A percentile compares a stretch with the other conserved stretches of the same genome.
phyloP scores from a whole-genome alignment of 2,113 vertebrate genomes.

The Ciconia stormi region DNA sequence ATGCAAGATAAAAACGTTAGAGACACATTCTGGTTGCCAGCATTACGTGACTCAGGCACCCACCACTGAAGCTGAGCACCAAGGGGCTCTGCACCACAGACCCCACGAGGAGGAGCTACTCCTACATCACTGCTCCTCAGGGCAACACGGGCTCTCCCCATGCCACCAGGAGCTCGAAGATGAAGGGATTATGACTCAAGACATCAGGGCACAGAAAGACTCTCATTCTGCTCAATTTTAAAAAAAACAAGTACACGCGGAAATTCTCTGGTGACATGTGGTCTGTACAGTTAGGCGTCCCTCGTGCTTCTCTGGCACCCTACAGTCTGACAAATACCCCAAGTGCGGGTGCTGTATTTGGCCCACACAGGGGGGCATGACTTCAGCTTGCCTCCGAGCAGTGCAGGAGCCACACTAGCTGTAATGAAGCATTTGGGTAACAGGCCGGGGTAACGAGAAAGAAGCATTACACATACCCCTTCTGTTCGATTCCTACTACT shows the following conservation, averaged over 20 bases:
- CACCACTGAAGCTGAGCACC: rapidly evolving
- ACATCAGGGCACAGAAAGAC: neutral
- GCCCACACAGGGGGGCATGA: neutral
- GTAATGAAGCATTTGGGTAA: neutral
- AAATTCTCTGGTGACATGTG: neutral
- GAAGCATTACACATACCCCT: neutral
- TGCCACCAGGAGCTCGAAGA: neutral
- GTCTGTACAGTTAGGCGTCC: neutral
- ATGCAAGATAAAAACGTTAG: neutral
- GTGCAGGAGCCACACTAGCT: neutral
- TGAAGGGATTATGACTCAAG: neutral
- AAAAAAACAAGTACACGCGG: rapidly evolving
- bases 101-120: rapidly evolving
- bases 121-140: neutral
- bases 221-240: neutral
- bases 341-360: neutral
- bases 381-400: neutral
- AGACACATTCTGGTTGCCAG: neutral
- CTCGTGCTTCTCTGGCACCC: neutral
- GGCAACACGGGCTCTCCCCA: rapidly evolving
- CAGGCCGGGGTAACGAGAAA: rapidly evolving
- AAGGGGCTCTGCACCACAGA: neutral
- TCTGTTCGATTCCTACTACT: neutral
- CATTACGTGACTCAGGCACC: rapidly evolving
- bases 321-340: neutral